Conservation (phyloP, 37 sponge, comb jelly and placozoan species). For the Beroe forskalii region DNA sequence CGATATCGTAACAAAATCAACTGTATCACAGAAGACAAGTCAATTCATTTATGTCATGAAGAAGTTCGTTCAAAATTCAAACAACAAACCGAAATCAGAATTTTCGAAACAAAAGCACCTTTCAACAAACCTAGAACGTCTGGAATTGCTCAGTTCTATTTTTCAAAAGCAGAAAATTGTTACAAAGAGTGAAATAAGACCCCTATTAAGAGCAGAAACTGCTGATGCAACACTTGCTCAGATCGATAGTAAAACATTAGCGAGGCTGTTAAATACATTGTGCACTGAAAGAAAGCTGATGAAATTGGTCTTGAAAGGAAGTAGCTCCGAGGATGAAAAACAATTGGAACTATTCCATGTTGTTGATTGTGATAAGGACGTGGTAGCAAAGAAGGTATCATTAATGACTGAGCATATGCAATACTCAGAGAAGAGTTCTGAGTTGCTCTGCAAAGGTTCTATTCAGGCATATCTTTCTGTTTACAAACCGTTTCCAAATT, state of each 20-base stretch:
- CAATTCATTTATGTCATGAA: conserved; percentile 5
- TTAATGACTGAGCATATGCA: background rate
- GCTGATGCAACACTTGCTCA: background rate
- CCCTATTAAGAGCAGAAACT: background rate
- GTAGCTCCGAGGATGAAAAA: background rate
- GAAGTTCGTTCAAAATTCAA: background rate
- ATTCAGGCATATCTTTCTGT: background rate
- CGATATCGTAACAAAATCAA: background rate
- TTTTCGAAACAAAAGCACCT: background rate
- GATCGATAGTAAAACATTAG: conserved; percentile 25
- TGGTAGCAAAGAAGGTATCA: background rate
- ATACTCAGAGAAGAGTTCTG: background rate
- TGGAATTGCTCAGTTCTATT: background rate
- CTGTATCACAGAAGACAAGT: conserved; percentile 8
- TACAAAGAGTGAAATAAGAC: background rate
- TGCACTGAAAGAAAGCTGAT: background rate
- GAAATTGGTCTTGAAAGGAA: background rate
- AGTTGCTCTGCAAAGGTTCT: background rate
- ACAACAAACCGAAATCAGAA: background rate
- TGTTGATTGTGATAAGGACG: background rate
- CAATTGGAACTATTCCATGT: background rate
- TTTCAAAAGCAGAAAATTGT: background rate
- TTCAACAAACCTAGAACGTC: conserved; percentile 35
- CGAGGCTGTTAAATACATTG: background rate
- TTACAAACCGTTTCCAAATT: conserved; percentile 1